These are phyloP conservation scores for Camponotus floridanus DNA, from an alignment of 1,140 invertebrate species.

Conservation along the genomic window DNA sequence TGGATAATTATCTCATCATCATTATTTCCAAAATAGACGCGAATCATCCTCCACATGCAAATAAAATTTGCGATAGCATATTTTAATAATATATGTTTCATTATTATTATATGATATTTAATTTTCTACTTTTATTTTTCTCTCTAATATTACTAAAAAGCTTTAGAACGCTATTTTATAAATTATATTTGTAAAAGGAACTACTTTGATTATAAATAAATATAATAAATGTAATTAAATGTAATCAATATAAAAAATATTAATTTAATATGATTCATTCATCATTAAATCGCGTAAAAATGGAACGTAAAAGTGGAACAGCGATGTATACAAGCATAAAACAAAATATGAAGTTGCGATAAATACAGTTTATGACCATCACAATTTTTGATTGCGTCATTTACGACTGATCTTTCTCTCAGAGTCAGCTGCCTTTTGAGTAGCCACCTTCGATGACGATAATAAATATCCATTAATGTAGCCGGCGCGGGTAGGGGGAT, in stretches of 20 bases:
- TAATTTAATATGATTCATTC: constrained; percentile 4
- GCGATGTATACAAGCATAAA: not conserved
- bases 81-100: not conserved
- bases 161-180: not conserved
- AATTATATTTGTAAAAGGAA: not conserved
- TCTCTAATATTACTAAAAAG: not conserved
- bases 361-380: constrained; percentile 19
- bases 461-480: constrained; percentile 84
- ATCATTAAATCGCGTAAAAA: not conserved
- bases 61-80: not conserved
- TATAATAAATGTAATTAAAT: not conserved
- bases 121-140: not conserved
- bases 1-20: not conserved
- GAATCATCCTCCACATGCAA: not conserved
- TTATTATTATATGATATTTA: not conserved
- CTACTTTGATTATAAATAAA: not conserved
- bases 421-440: constrained; percentile 80
- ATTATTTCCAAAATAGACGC: not conserved
- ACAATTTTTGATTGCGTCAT: constrained; percentile 56
- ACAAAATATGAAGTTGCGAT: not conserved
- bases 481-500: constrained; percentile 75
- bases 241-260: not conserved
- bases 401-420: constrained; percentile 73
- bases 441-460: constrained; percentile 80
- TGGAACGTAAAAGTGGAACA: not conserved